Evolutionary conservation across 2,797 vertebrate genomes (phyloP), one percentile per base, ranked within the genome.

Genomic region (Artibeus jamaicensis): DNA sequence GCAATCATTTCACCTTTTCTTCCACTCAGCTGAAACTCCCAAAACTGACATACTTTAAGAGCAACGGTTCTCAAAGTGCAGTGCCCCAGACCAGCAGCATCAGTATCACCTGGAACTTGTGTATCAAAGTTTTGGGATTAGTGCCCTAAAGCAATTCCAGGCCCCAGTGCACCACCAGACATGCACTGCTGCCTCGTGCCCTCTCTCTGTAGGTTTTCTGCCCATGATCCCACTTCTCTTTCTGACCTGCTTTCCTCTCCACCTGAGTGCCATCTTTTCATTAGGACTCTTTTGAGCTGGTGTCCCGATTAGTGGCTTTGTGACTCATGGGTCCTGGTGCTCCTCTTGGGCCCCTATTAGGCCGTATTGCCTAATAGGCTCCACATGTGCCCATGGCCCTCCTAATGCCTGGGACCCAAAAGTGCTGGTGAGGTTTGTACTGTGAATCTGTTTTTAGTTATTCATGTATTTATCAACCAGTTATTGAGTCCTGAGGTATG

Each of bases 151-250:
- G 34, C 67, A 12, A 0, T 6, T 1, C 5, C 7, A 50, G n/a
- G 2, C 11, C 32, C 21, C 39, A 5, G 3, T 0, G 0, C 9
- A 7, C 37, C 34, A 0, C 18, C n/a, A 34, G 11, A 26, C 73
- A 83, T 1, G 1, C n/a, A 11, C 2, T 34, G 77, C 59, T 46
- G 26, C 67, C 34, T 42, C 7, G 12, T 0, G 24, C 24, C 26
- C 34, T 26, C 42, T 44, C 29, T 34, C 34, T 62, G 39, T 18
- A 8, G 0, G 19, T 16, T 34, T 15, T 16, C 67, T 81, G 5
- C 37, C 53, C 4, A 2, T 0, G 2, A n/a, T 46, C 21, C 34
- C 6, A 1, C 6, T 18, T 5, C 6, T 62, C 59, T 55, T 85
- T n/a, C 22, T 39, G 53, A 71, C 78, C 7, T 9, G 39, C 34